phyloP scores from a whole-genome alignment of 2,888 invertebrate genomes.

The Meteorus cinctellus region DNA sequence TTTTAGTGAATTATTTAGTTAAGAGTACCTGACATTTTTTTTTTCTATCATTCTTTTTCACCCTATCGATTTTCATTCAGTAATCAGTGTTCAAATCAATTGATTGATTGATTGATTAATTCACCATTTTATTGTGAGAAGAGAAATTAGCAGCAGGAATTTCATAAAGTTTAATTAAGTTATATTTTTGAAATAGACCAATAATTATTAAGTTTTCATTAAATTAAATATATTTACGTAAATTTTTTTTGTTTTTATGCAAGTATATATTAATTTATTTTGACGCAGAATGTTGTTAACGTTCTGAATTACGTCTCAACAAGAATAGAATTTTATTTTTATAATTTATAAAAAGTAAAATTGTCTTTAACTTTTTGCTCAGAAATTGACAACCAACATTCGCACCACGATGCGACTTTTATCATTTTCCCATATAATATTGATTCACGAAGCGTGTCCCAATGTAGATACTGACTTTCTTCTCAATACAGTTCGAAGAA shows the following conservation, averaged over 20 bases:
- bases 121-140: not conserved
- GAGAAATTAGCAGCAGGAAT: not conserved
- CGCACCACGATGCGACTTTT: slow-evolving; percentile 11
- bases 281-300: not conserved
- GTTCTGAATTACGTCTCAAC: not conserved
- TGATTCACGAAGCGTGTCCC: slow-evolving; percentile 61
- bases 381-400: not conserved
- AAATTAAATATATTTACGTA: not conserved
- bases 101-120: not conserved
- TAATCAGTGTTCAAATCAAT: not conserved
- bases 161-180: not conserved
- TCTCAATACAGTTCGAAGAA: slow-evolving; percentile 40
- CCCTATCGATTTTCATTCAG: not conserved
- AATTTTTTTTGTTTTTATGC: not conserved
- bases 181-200: not conserved
- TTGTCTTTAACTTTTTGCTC: not conserved
- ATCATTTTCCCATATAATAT: slow-evolving; percentile 54
- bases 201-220: not conserved
- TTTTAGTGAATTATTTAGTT: slow-evolving; percentile 40
- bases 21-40: slow-evolving; percentile 61
- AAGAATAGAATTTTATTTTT: not conserved
- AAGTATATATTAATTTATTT: not conserved
- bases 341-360: not conserved
- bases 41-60: slow-evolving; percentile 18
- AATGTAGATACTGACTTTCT: slow-evolving; percentile 54